Evolutionary conservation across 2,888 invertebrate species (phyloP).

Genomic region (Cryptocephalus moraei): DNA sequence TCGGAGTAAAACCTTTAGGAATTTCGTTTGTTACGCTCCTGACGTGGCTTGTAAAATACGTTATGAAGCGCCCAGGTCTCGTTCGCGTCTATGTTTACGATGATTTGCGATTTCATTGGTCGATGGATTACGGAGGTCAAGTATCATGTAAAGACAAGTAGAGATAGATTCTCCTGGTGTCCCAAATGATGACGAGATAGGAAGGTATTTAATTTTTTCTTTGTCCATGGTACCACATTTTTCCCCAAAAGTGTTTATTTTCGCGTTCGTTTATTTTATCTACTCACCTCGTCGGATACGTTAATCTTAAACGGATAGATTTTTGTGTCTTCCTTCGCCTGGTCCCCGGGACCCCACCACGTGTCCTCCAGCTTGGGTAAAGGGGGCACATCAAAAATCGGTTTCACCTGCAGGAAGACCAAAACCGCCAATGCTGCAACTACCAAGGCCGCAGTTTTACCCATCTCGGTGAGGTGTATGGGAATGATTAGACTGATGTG

Average conservation of each 20-base stretch:
- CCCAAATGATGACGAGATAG: too few relatives aligned
- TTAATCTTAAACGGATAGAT: constrained; percentile 52
- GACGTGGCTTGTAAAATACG: too few relatives aligned
- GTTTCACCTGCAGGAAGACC: constrained; percentile 1
- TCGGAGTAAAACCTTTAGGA: too few relatives aligned
- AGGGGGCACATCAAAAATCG: constrained; percentile 15
- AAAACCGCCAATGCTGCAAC: too few relatives aligned
- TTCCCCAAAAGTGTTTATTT: constrained; percentile 24
- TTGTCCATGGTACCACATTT: too few relatives aligned
- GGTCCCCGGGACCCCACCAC: constrained; percentile 52
- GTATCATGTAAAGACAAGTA: not conserved
- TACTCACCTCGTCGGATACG: constrained; percentile 47
- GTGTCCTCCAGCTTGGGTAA: constrained; percentile 31
- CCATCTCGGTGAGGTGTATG: too few relatives aligned
- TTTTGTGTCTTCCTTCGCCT: constrained; percentile 39
- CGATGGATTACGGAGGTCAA: not conserved
- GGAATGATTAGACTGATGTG: too few relatives aligned
- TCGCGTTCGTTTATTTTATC: not conserved
- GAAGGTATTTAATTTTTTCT: too few relatives aligned
- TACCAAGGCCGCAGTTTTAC: too few relatives aligned
- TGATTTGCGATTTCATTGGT: not conserved
- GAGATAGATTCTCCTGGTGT: constrained; percentile 23
- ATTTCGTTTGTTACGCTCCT: too few relatives aligned
- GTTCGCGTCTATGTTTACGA: too few relatives aligned
- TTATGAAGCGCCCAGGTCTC: too few relatives aligned